These are phyloP conservation scores for Phyllotreta cruciferae DNA, from an alignment of 2,888 invertebrate genomes.

Conservation along the genomic window DNA sequence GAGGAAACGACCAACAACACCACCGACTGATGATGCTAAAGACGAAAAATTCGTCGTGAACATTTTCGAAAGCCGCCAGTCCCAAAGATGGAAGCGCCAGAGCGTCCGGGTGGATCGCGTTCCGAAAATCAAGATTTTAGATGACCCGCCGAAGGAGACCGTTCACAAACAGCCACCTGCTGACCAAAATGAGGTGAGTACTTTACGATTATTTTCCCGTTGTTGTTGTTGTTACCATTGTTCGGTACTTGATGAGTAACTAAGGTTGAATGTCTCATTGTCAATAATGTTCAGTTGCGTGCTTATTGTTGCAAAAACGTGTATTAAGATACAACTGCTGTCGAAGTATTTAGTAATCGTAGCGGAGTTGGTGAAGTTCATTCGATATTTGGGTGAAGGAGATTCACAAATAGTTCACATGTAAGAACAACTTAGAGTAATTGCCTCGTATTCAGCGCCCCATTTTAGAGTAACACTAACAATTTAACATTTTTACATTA, in stretches of 20 bases:
- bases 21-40: not conserved
- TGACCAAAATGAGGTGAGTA: conserved; percentile 25
- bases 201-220: conserved; percentile 1
- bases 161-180: conserved; percentile 15
- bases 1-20: not conserved
- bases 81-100: conserved; percentile 38
- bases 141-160: conserved; percentile 10
- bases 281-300: conserved; percentile 7
- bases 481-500: no score
- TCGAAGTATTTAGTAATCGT: no score
- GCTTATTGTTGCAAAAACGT: not conserved
- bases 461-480: no score
- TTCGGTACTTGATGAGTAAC: conserved; percentile 16
- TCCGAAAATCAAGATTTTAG: conserved; percentile 3
- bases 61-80: conserved; percentile 43
- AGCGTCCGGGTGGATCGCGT: conserved; percentile 5
- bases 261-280: conserved; percentile 18
- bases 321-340: no score
- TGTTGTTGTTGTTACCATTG: not conserved
- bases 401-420: no score
- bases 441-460: no score
- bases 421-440: no score
- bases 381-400: no score
- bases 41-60: conserved; percentile 44
- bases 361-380: no score